Evolutionary conservation across 2,797 vertebrate species (phyloP), one percentile per base, ranked within the genome.

Genomic region (Apogon talboti): DNA sequence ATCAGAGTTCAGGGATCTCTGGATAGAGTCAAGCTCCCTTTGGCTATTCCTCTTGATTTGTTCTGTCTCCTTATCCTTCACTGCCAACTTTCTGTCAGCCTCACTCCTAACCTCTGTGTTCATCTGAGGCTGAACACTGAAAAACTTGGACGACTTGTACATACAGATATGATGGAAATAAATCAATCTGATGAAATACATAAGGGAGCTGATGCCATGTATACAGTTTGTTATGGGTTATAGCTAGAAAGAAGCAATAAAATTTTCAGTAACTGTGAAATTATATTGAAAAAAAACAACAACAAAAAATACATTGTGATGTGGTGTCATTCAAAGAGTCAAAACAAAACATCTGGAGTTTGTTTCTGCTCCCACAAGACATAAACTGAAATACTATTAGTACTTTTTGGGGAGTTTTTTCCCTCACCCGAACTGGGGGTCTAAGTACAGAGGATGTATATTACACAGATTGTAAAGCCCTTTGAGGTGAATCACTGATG

Each of bases 71-170:
- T 59, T 44, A 48, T 78, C 62, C 54, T 57, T 56, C 53, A 58
- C 60, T 74, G 64, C 66, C 67, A 82, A 66, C 59, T 77, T 76
- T 45, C 69, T 57, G 57, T 80, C 68, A 56, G 77, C 62, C 28
- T 74, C 16, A 0, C 54, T 63, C 47, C 54, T 76, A 44, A 95
- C 69, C 71, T 79, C 16, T 1, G 55, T 42, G 50, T 72, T 76
- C 60, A 64, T 45, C 56, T 56, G 18, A 50, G 57, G 19, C 24
- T 66, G 41, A 58, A 55, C 56, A 19, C 81, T 83, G 45, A 95
- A 78, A 60, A 95, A 93, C 86, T 94, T 95, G 71, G 93, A 93
- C 58, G 95, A 94, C 71, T 96, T 90, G n/a, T n/a, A n/a, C n/a
- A n/a, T n/a, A n/a, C n/a, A 78, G 44, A 94, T 92, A 1, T 51